Evolutionary conservation across 2,888 invertebrate species (phyloP).

Genomic region (Lithophane semibrunnea): DNA sequence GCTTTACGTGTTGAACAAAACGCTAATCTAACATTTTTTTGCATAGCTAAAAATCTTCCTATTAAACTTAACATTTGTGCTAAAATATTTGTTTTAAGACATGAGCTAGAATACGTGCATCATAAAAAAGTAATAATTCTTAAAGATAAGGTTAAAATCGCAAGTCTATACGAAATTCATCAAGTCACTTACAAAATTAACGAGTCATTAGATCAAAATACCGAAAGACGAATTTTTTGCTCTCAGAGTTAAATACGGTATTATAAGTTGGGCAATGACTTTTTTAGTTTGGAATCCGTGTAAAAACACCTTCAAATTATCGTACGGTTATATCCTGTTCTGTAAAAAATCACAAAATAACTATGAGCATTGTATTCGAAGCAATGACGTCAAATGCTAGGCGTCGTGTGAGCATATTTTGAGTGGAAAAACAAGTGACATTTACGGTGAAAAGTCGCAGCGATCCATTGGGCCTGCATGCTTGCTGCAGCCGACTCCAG

Average conservation of each 20-base stretch:
- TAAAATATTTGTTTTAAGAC: slow-evolving; percentile 42
- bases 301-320: slow-evolving; percentile 83
- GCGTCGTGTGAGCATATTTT: slow-evolving; percentile 35
- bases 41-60: slow-evolving; percentile 17
- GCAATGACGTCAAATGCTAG: slow-evolving; percentile 61
- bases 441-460: slow-evolving; percentile 86
- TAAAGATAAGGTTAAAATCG: slow-evolving; percentile 70
- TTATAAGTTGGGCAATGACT: slow-evolving; percentile 81
- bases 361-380: slow-evolving; percentile 65
- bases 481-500: slow-evolving; percentile 87
- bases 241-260: slow-evolving; percentile 80
- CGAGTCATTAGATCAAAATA: slow-evolving; percentile 87
- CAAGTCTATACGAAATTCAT: slow-evolving; percentile 82
- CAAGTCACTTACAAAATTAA: slow-evolving; percentile 84
- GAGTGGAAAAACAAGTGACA: slow-evolving; percentile 65
- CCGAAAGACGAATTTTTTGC: slow-evolving; percentile 83
- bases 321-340: slow-evolving; percentile 81
- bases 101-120: slow-evolving; percentile 27
- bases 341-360: slow-evolving; percentile 77
- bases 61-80: slow-evolving; percentile 19
- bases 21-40: slow-evolving; percentile 8
- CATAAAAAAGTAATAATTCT: slow-evolving; percentile 50
- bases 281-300: slow-evolving; percentile 86
- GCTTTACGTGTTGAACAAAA: slow-evolving; percentile 27
- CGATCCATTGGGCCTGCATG: slow-evolving; percentile 84